Evolutionary conservation across 2,797 vertebrate genomes (phyloP).

Genomic region (Aythya fuligula): DNA sequence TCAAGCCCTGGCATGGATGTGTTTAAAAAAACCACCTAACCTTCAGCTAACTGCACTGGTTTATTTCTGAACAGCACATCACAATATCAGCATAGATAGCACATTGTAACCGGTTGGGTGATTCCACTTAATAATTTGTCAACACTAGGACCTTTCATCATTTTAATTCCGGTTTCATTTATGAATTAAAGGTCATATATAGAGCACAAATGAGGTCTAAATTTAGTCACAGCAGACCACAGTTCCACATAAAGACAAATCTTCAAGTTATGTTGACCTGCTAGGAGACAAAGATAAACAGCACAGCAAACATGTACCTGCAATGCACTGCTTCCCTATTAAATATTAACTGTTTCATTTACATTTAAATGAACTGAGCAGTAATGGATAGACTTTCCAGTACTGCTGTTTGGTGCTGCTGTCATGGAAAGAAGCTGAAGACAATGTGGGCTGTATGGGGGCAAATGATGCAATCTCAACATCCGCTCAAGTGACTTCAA

Average conservation of each 20-base stretch:
- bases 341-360: slow-evolving; percentile 89
- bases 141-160: slow-evolving; percentile 70
- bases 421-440: slow-evolving; percentile 78
- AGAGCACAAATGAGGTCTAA: slow-evolving; percentile 92
- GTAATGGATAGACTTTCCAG: slow-evolving; percentile 73
- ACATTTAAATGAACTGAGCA: slow-evolving; percentile 86
- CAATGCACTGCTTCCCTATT: slow-evolving; percentile 84
- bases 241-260: slow-evolving; percentile 94
- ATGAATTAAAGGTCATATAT: slow-evolving; percentile 89
- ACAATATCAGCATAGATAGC: slow-evolving; percentile 69
- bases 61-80: slow-evolving; percentile 75
- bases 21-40: slow-evolving; percentile 79
- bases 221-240: slow-evolving; percentile 91
- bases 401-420: slow-evolving; percentile 81
- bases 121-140: slow-evolving; percentile 53
- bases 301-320: slow-evolving; percentile 80
- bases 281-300: slow-evolving; percentile 82
- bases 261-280: slow-evolving; percentile 92
- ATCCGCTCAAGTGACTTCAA: slow-evolving; percentile 79
- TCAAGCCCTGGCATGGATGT: not conserved
- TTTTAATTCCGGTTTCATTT: slow-evolving; percentile 77
- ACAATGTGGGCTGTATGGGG: slow-evolving; percentile 59
- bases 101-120: slow-evolving; percentile 42
- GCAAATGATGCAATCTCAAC: slow-evolving; percentile 74
- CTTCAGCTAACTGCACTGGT: slow-evolving; percentile 75